These are phyloP conservation scores for Aplysina aerophoba DNA, from an alignment of 37 sponge, comb jelly and placozoan genomes.

Conservation along the genomic window DNA sequence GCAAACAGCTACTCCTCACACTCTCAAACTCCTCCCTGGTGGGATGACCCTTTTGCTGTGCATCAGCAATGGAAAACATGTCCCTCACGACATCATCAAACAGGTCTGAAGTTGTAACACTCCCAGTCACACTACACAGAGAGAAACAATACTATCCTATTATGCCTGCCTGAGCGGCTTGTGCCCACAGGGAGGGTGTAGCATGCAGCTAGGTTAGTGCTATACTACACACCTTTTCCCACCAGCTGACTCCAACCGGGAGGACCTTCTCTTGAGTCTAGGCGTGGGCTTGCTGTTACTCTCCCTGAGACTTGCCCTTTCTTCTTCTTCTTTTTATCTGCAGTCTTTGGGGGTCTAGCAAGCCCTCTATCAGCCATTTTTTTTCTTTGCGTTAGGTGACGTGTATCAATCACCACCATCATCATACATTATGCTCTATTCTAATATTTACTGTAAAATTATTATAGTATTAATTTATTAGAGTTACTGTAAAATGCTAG, in stretches of 20 bases:
- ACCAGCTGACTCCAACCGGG: not conserved
- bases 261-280: not conserved
- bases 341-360: not conserved
- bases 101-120: slow-evolving; percentile 27
- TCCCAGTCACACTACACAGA: not conserved
- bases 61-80: slow-evolving; percentile 65
- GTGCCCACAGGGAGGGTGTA: no score
- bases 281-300: slow-evolving; percentile 6
- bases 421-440: no score
- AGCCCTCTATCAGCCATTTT: no score
- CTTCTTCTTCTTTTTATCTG: slow-evolving; percentile 11
- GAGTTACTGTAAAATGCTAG: no score
- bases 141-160: no score
- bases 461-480: no score
- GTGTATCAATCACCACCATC: no score
- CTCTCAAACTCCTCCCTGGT: slow-evolving; percentile 59
- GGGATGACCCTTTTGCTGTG: slow-evolving; percentile 51
- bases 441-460: no score
- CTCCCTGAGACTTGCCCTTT: slow-evolving; percentile 6
- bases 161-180: no score
- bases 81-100: slow-evolving; percentile 59
- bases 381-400: no score
- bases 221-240: not conserved
- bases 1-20: not conserved
- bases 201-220: no score